Base-by-base conservation (phyloP, 2,113 vertebrate genomes). In the Cichladusa arquata region DNA sequence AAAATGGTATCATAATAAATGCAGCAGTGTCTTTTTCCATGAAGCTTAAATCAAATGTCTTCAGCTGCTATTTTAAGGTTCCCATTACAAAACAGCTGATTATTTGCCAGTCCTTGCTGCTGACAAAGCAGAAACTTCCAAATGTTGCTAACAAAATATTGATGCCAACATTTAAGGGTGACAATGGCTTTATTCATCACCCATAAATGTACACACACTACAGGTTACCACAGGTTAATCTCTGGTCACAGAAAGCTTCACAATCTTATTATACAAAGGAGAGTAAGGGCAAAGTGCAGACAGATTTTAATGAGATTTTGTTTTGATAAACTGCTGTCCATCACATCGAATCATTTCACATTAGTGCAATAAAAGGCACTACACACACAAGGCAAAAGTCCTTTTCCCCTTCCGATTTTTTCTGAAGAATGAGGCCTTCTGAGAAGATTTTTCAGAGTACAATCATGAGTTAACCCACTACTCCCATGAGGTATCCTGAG, bases 271-370 rank as follows among this genome's bases (percentile, higher is more conserved):
- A 90, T 88, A 94, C 93, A 97, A 96, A 94, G 85, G n/a, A 95
- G 78, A 95, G 62, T 50, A 93, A 96, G 94, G 91, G 93, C 92
- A 93, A 96, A 97, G 88, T 87, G 72, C 93, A 95, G 42, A 96
- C 64, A 96, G 95, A 96, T 95, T 96, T 98, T 98, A 97, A 97
- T 97, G 97, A 98, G 97, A 98, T 97, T 93, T 88, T 98, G 97
- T 97, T 98, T 97, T 98, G 97, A 98, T 97, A 97, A 98, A 97
- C 92, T 97, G 87, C 88, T 96, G 91, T 96, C 93, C 91, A 97
- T 98, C 96, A 94, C 93, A 96, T 96, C 19, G 8, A 98, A 98
- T 97, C 69, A 96, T 81, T 96, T 97, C 95, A 97, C 97, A 96
- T 97, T 94, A 97, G 94, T 0, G 11, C 80, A 97, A 51, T 57